A percentile compares a stretch with the other conserved stretches of the same genome.
These are phyloP conservation scores for Eurois occulta DNA, from an alignment of 2,888 invertebrate species.

Conservation along the genomic window DNA sequence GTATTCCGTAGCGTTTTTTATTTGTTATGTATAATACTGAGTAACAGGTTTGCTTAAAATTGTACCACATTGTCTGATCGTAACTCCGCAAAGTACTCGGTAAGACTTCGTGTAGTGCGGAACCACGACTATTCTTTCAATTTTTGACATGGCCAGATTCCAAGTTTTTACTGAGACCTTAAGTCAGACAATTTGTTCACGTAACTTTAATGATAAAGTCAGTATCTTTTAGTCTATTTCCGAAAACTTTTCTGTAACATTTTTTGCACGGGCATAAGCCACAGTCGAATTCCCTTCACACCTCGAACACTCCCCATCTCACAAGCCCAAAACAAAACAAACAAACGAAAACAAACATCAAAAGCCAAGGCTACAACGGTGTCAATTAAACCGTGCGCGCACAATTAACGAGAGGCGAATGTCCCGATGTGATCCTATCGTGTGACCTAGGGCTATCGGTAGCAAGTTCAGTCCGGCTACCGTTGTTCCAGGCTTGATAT, in stretches of 20 bases:
- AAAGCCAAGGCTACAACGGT: conserved; percentile 71
- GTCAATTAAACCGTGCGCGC: conserved; percentile 82
- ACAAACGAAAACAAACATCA: conserved; percentile 63
- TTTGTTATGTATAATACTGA: background rate
- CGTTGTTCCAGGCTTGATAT: conserved; percentile 83
- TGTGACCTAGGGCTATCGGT: conserved; percentile 87
- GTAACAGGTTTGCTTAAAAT: background rate
- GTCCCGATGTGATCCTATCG: conserved; percentile 85
- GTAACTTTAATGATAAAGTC: background rate
- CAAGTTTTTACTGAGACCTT: background rate
- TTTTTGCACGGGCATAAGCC: background rate
- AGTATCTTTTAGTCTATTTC: background rate
- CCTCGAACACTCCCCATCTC: background rate
- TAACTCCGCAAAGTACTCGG: too few species aligned
- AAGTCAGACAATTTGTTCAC: background rate
- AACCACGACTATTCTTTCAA: background rate
- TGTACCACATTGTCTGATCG: background rate
- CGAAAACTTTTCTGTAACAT: background rate
- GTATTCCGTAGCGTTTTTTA: background rate
- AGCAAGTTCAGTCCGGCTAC: conserved; percentile 85
- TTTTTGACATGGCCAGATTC: background rate
- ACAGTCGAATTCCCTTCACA: conserved; percentile 19
- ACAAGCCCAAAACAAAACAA: conserved; percentile 50
- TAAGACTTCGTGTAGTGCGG: background rate
- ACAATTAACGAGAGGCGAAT: conserved; percentile 85